These are phyloP conservation scores for Leucoraja ocellata DNA, from an alignment of 2,797 vertebrate genomes.

Conservation along the genomic window DNA sequence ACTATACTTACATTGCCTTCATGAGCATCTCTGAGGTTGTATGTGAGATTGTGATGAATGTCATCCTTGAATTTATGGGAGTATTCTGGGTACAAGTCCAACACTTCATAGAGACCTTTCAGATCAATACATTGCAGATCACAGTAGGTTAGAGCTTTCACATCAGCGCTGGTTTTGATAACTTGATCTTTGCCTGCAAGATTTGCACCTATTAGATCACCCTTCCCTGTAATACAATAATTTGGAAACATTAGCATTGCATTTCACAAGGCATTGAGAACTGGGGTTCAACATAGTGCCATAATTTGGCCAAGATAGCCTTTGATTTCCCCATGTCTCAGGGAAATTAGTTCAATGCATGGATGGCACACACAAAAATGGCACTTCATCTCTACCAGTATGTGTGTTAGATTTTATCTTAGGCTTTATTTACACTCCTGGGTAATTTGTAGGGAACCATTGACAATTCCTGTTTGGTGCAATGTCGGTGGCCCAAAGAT, in stretches of 20 bases:
- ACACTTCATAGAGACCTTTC: conserved; percentile 87
- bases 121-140: conserved; percentile 94
- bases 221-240: conserved; percentile 71
- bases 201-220: conserved; percentile 91
- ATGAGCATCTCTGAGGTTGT: conserved; percentile 89
- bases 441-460: background rate
- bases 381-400: background rate
- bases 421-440: background rate
- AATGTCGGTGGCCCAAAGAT: too few relatives aligned
- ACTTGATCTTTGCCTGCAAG: conserved; percentile 84
- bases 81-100: conserved; percentile 93
- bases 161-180: conserved; percentile 93
- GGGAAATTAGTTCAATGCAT: background rate
- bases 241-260: background rate
- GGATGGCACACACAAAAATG: background rate
- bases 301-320: background rate
- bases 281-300: background rate
- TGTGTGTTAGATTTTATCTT: background rate
- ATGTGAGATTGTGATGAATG: conserved; percentile 92
- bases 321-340: background rate
- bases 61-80: conserved; percentile 87
- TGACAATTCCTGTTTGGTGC: background rate
- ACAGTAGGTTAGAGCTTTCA: conserved; percentile 95
- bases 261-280: background rate
- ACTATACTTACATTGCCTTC: conserved; percentile 78